phyloP scores from a whole-genome alignment of 2,113 vertebrate genomes.

The Solenodon paradoxus region DNA sequence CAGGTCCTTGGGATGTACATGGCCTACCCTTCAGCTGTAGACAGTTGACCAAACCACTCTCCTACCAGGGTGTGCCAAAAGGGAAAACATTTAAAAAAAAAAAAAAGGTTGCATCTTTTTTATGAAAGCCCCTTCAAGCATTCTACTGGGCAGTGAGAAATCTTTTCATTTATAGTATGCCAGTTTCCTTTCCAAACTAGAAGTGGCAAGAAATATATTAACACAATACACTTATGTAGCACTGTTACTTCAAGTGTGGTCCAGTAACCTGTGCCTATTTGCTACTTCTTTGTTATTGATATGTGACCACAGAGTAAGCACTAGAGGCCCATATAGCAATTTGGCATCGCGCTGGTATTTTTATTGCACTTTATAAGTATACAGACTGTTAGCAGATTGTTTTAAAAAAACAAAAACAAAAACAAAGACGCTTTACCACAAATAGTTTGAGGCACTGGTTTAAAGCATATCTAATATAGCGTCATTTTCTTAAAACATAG shows the following conservation, averaged over 20 bases:
- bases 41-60: no score
- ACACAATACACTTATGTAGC: neutral
- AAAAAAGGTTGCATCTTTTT: neutral
- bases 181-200: neutral
- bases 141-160: conserved; percentile 13
- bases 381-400: neutral
- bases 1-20: no score
- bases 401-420: neutral
- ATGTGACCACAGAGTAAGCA: neutral
- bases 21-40: no score
- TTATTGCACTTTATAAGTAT: neutral
- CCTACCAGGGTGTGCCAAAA: no score
- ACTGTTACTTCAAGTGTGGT: neutral
- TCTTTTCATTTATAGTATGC: neutral
- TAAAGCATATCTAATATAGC: neutral
- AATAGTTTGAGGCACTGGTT: neutral
- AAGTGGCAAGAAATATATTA: neutral
- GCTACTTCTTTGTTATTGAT: neutral
- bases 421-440: neutral
- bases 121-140: neutral
- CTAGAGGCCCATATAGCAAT: neutral
- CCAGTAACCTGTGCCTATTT: neutral
- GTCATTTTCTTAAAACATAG: conserved; percentile 30
- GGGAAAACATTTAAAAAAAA: no score
- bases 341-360: neutral